phyloP scores from a whole-genome alignment of 1,140 invertebrate species.

The Psilanteris sp. region DNA sequence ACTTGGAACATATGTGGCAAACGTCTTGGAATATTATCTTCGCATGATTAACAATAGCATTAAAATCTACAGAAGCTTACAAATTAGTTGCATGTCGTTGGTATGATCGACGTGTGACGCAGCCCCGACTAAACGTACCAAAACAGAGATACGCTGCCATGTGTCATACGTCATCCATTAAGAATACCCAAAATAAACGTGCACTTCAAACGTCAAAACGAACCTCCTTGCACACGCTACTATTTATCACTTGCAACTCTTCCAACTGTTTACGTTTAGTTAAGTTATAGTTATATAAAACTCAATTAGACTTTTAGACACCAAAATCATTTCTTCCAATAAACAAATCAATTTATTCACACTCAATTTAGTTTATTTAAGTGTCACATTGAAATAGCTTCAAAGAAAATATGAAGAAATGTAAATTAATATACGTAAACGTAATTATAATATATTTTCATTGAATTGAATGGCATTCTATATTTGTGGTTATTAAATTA shows the following conservation, averaged over 20 bases:
- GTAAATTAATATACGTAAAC: no score
- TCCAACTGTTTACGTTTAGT: constrained; percentile 37
- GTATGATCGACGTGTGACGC: constrained; percentile 16
- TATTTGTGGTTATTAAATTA: no score
- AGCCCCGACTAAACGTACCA: no score
- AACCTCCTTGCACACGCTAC: constrained; percentile 36
- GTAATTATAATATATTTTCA: no score
- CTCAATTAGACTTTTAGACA: background rate
- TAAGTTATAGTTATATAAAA: constrained; percentile 28
- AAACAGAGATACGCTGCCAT: no score
- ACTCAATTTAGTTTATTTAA: no score
- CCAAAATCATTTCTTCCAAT: background rate
- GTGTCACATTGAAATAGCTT: no score
- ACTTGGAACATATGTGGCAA: constrained; percentile 19
- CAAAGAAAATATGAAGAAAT: background rate
- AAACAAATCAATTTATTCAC: background rate
- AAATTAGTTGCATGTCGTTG: no score
- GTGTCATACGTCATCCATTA: constrained; percentile 53
- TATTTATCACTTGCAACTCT: constrained; percentile 50
- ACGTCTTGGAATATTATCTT: no score
- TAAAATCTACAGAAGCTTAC: no score
- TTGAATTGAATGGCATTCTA: no score
- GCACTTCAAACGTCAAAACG: constrained; percentile 58
- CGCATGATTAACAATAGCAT: no score
- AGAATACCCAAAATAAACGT: constrained; percentile 60